Conservation (phyloP, 2,888 invertebrate species). For the Archaeoteleia sp. region DNA sequence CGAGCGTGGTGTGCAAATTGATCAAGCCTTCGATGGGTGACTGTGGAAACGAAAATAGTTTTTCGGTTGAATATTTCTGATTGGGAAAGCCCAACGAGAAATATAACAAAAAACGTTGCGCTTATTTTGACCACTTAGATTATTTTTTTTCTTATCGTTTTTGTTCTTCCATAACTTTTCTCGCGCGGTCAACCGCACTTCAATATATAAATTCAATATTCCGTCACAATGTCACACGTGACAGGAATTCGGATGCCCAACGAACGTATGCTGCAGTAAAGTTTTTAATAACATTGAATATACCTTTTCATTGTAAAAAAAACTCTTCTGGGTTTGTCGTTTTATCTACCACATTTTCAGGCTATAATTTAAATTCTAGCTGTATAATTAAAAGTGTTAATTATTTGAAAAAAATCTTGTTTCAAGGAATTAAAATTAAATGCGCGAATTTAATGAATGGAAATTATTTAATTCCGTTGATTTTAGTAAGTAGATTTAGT, state of each 20-base stretch:
- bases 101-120: constrained; percentile 27
- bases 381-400: no score
- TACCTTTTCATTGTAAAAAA: no score
- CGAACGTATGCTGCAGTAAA: constrained; percentile 35
- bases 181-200: constrained; percentile 16
- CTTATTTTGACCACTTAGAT: constrained; percentile 23
- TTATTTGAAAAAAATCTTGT: no score
- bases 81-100: constrained; percentile 32
- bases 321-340: no score
- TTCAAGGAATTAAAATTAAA: no score
- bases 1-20: constrained; percentile 30
- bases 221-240: constrained; percentile 38
- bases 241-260: constrained; percentile 35
- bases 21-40: constrained; percentile 23
- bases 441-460: no score
- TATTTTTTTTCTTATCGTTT: constrained; percentile 9
- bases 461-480: no score
- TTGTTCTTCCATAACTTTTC: constrained; percentile 29
- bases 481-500: no score
- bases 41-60: constrained; percentile 14
- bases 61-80: constrained; percentile 26
- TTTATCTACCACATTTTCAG: no score
- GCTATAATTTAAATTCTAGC: no score
- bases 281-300: no score
- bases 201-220: constrained; percentile 39